A percentile compares a stretch with the other conserved stretches of the same genome.
Evolutionary conservation across 1,140 invertebrate species (phyloP).

Genomic region (Drosophila carrolli): DNA sequence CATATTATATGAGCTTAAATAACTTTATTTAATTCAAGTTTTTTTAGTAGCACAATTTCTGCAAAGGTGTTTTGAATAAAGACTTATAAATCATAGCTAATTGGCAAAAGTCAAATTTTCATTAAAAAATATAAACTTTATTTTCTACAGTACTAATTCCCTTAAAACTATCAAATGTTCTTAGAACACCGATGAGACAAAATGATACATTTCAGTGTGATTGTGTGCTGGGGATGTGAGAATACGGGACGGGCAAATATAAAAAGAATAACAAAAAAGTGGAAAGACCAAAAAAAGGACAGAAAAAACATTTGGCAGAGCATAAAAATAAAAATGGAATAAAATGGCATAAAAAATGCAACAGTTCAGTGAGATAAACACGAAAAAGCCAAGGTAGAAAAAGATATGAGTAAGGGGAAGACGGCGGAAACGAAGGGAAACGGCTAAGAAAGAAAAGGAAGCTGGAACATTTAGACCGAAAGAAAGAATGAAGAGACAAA

Average conservation of each 20-base stretch:
- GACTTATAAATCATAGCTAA: too few relatives aligned
- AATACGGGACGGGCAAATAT: conserved; percentile 9
- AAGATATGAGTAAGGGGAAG: neutral
- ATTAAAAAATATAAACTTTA: neutral
- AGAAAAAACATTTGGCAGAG: conserved; percentile 54
- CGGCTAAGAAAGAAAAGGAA: conserved; percentile 19
- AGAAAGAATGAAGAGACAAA: conserved; percentile 16
- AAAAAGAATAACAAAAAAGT: conserved; percentile 27
- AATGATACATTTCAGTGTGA: conserved; percentile 60
- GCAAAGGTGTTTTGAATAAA: too few relatives aligned
- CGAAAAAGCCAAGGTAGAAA: conserved; percentile 45
- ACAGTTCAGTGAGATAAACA: conserved; percentile 68
- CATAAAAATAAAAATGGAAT: conserved; percentile 75
- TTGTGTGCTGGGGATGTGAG: conserved; percentile 15
- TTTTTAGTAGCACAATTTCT: neutral
- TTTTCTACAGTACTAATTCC: conserved; percentile 3
- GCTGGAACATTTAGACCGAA: conserved; percentile 19
- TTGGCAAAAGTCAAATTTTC: too few relatives aligned
- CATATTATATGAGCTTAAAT: too few relatives aligned
- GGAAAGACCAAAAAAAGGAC: conserved; percentile 14
- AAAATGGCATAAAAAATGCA: conserved; percentile 78
- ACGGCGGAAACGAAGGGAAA: neutral
- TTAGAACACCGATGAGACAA: conserved; percentile 34
- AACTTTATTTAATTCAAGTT: neutral
- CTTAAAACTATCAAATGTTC: conserved; percentile 1